These are phyloP conservation scores for Neodiprion pinetum DNA, from an alignment of 1,140 invertebrate species.

Conservation along the genomic window DNA sequence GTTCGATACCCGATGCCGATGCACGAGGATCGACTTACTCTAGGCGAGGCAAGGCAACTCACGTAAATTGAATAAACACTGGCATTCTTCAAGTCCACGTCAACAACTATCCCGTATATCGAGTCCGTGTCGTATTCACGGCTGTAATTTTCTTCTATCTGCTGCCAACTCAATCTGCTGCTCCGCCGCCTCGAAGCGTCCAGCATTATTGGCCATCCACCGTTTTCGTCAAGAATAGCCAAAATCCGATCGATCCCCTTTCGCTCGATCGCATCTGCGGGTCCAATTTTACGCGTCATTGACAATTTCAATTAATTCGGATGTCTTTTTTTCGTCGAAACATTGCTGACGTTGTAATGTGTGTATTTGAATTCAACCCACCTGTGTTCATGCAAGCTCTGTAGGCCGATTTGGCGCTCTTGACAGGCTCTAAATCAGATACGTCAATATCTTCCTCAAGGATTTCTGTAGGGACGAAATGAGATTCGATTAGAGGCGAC, in stretches of 20 bases:
- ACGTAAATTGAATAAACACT: background rate
- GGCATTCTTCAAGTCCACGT: background rate
- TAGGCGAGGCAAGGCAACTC: background rate
- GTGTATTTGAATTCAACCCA: constrained; percentile 8
- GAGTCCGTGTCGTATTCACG: background rate
- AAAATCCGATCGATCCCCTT: constrained; percentile 40
- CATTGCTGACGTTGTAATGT: no score
- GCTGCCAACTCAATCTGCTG: constrained; percentile 40
- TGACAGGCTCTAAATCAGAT: constrained; percentile 31
- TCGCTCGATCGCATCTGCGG: constrained; percentile 42
- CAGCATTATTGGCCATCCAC: constrained; percentile 53
- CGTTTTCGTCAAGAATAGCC: constrained; percentile 42
- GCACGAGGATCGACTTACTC: no score
- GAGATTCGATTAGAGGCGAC: background rate
- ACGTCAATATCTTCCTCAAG: constrained; percentile 12
- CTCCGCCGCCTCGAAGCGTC: constrained; percentile 28
- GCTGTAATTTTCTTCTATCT: constrained; percentile 17
- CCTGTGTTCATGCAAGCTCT: constrained; percentile 35
- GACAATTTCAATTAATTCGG: no score
- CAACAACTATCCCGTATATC: background rate
- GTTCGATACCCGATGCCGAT: no score
- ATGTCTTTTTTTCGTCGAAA: no score
- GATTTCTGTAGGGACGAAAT: background rate
- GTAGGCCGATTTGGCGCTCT: constrained; percentile 30
- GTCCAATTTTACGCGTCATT: background rate